Evolutionary conservation across 2,113 vertebrate genomes (phyloP).

Genomic region (Anas platyrhynchos): DNA sequence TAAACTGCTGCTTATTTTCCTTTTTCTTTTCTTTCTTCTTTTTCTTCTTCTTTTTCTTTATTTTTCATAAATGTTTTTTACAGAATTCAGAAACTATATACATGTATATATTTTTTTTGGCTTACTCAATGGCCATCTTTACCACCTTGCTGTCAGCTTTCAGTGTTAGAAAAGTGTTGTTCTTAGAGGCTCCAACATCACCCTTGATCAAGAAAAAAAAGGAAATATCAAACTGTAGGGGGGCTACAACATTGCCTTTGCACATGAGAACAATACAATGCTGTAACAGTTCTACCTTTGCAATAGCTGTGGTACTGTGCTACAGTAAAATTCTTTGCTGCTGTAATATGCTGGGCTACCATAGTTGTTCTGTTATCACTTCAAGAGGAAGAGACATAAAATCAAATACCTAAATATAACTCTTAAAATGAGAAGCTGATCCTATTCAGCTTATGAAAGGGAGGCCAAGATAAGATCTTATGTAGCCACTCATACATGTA

Average conservation of each 20-base stretch:
- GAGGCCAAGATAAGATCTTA: conserved; percentile 35
- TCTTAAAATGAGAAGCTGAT: conserved; percentile 33
- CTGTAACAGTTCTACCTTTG: background rate
- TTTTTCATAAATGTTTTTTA: background rate
- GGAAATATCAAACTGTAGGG: background rate
- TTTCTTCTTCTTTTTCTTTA: accelerated
- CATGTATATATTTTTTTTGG: background rate
- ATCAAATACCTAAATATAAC: conserved; percentile 58
- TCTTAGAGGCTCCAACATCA: background rate
- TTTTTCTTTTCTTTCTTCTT: background rate
- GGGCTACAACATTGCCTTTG: background rate
- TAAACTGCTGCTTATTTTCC: background rate
- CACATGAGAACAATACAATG: background rate
- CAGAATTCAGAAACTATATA: background rate
- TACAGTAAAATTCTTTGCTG: background rate
- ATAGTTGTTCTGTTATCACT: conserved; percentile 10
- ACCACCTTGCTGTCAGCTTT: background rate
- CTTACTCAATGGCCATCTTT: background rate
- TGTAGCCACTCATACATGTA: background rate
- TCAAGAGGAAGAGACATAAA: conserved; percentile 53
- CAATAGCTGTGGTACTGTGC: background rate
- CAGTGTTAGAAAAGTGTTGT: background rate
- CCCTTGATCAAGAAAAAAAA: background rate
- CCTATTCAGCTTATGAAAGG: conserved; percentile 39
- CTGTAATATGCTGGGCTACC: conserved; percentile 26